A percentile compares a stretch with the other conserved stretches of the same genome.
Evolutionary conservation across 2,888 invertebrate species (phyloP).

Genomic region (Alentia gelatinosa): DNA sequence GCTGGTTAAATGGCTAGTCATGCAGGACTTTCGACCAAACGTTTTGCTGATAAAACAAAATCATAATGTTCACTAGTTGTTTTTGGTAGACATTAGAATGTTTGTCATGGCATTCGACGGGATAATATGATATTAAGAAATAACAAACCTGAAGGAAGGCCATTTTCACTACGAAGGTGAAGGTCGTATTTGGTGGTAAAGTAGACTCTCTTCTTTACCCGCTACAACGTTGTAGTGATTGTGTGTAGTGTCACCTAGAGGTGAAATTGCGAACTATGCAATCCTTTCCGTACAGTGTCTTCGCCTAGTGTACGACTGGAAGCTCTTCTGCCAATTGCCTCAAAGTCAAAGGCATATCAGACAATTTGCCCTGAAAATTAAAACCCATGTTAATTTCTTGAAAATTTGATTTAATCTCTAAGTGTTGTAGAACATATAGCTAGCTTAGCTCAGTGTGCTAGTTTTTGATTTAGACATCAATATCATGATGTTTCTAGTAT

Average conservation of each 20-base stretch:
- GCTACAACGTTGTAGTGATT: neutral
- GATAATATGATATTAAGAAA: neutral
- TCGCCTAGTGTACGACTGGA: neutral
- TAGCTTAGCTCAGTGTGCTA: no score
- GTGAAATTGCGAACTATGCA: neutral
- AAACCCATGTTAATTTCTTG: no score
- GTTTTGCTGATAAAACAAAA: no score
- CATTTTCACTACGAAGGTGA: neutral
- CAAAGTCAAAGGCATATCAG: no score
- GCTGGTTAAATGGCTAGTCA: neutral
- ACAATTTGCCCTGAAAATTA: no score
- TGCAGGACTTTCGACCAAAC: neutral
- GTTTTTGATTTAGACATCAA: no score
- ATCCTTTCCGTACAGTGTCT: neutral
- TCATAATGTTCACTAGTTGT: no score
- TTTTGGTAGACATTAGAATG: no score
- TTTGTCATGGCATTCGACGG: neutral
- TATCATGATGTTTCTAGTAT: no score
- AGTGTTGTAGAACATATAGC: no score
- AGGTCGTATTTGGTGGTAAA: neutral
- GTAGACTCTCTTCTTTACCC: neutral
- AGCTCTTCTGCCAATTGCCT: no score
- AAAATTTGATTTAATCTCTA: no score
- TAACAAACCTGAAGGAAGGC: conserved; percentile 25
- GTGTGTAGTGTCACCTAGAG: neutral